Percentiles rank a stretch among this genome's conserved stretches.
Conservation (phyloP, 2,797 vertebrate species). For the Aselliscus stoliczkanus region DNA sequence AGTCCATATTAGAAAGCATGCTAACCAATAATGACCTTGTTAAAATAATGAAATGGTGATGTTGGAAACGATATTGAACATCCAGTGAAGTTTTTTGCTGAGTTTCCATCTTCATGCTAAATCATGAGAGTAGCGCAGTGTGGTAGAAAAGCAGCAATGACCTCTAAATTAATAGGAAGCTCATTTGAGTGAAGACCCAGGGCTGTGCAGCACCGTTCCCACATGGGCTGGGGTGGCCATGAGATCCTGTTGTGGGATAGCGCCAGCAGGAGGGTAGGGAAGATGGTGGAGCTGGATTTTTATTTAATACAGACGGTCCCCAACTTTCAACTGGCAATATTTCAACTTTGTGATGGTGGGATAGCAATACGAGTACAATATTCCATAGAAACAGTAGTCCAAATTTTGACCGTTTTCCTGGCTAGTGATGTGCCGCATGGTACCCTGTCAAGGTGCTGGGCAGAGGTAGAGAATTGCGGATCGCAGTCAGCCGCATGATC, state of each 20-base stretch:
- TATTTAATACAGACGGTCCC: background rate
- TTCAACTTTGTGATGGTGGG: background rate
- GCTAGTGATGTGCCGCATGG: background rate
- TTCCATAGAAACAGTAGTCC: background rate
- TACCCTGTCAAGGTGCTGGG: background rate
- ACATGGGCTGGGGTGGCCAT: background rate
- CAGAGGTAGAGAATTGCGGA: background rate
- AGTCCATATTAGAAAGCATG: background rate
- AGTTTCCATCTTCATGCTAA: background rate
- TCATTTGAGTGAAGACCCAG: background rate
- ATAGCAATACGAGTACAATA: background rate
- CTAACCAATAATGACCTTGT: background rate
- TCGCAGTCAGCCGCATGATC: background rate
- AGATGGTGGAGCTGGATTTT: background rate
- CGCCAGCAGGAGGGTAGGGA: background rate
- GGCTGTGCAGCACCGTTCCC: background rate
- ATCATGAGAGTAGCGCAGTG: background rate
- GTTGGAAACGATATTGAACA: background rate
- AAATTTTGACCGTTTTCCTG: background rate
- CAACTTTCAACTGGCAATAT: background rate
- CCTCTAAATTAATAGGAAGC: background rate
- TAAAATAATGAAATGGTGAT: background rate
- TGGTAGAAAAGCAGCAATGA: background rate
- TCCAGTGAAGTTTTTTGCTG: background rate
- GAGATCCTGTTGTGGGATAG: too few relatives aligned